Evolutionary conservation across 2,888 invertebrate species (phyloP).

Genomic region (Hermodice carunculata): DNA sequence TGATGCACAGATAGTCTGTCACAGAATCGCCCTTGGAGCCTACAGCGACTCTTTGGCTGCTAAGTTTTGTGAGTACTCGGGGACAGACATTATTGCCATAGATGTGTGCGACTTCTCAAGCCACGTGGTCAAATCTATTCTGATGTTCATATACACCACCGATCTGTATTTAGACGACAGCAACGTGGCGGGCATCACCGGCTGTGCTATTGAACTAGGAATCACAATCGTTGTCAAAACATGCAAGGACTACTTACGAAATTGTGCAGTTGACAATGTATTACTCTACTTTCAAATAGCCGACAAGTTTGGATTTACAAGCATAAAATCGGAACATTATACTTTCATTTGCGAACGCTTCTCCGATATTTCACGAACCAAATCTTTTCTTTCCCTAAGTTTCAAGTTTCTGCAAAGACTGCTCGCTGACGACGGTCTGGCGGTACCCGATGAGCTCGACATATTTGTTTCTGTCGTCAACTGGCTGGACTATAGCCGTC

Average conservation of each 20-base stretch:
- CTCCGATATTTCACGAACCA: slow-evolving; percentile 33
- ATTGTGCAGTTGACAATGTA: slow-evolving; percentile 36
- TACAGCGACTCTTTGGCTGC: slow-evolving; percentile 46
- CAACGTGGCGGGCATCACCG: slow-evolving; percentile 48
- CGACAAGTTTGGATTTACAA: slow-evolving; percentile 41
- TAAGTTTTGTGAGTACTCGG: slow-evolving; percentile 30
- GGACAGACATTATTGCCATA: slow-evolving; percentile 29
- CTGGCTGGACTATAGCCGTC: slow-evolving; percentile 50
- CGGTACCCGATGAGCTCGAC: slow-evolving; percentile 45
- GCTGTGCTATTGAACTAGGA: slow-evolving; percentile 46
- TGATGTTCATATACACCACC: slow-evolving; percentile 52
- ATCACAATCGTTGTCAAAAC: slow-evolving; percentile 36
- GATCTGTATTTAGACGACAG: slow-evolving; percentile 40
- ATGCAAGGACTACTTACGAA: slow-evolving; percentile 43
- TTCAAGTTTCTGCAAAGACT: slow-evolving; percentile 38
- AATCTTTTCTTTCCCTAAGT: slow-evolving; percentile 38
- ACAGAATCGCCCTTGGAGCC: slow-evolving; percentile 55
- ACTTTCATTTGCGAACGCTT: slow-evolving; percentile 42
- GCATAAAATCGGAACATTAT: slow-evolving; percentile 33
- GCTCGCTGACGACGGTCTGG: slow-evolving; percentile 42
- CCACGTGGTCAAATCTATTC: slow-evolving; percentile 42
- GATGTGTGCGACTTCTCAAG: slow-evolving; percentile 39
- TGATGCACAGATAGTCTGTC: slow-evolving; percentile 19
- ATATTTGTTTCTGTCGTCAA: slow-evolving; percentile 47
- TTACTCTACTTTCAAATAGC: slow-evolving; percentile 39